Evolutionary conservation across 2,888 invertebrate genomes (phyloP).

Genomic region (Reticulitermes lucifugus): DNA sequence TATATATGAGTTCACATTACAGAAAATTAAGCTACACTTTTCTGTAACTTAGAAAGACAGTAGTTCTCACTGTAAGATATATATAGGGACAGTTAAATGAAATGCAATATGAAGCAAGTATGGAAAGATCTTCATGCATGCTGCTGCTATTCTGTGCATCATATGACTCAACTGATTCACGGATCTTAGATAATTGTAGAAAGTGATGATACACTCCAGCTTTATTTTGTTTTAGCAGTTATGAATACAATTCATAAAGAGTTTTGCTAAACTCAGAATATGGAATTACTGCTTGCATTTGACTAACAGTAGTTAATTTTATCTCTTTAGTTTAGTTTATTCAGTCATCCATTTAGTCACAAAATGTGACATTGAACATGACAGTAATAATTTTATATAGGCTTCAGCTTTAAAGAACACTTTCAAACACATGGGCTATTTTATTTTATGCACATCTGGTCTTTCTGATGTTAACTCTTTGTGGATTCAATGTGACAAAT

Average conservation of each 20-base stretch:
- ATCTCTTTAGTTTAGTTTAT: too few species aligned
- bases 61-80: not conserved
- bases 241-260: not conserved
- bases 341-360: too few species aligned
- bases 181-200: not conserved
- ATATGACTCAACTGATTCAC: not conserved
- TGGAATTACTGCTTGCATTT: not conserved
- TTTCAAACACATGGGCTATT: too few species aligned
- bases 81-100: not conserved
- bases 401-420: not conserved
- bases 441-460: too few species aligned
- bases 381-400: not conserved
- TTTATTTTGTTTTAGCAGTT: not conserved
- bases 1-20: conserved; percentile 38
- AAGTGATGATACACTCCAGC: not conserved
- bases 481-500: too few species aligned
- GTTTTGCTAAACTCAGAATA: not conserved
- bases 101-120: not conserved
- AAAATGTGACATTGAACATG: not conserved
- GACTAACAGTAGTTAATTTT: not conserved
- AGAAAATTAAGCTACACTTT: conserved; percentile 37
- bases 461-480: too few species aligned
- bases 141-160: conserved; percentile 11
- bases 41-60: conserved; percentile 21
- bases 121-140: conserved; percentile 28